Percentiles rank a stretch among this genome's conserved stretches.
These are phyloP conservation scores for Anodontia alba DNA, from an alignment of 2,888 invertebrate species.

Conservation along the genomic window DNA sequence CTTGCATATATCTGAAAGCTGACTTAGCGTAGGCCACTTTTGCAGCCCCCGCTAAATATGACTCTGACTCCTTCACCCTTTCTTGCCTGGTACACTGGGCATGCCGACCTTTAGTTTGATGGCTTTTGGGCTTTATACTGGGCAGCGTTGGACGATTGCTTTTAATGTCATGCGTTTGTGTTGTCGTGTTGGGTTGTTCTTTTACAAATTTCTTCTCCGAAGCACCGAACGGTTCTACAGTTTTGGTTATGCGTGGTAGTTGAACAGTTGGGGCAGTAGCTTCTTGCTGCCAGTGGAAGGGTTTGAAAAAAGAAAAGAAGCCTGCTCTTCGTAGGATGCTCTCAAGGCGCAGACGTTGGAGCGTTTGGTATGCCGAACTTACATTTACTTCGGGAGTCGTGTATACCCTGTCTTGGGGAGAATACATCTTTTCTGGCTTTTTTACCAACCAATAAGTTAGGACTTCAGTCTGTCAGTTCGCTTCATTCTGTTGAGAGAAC, in stretches of 20 bases:
- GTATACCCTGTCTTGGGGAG: conserved; percentile 44
- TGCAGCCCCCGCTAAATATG: background rate
- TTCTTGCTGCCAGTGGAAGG: background rate
- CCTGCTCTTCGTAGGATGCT: conserved; percentile 41
- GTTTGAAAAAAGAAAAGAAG: conserved; percentile 21
- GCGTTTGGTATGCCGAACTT: conserved; percentile 28
- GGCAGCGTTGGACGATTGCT: background rate
- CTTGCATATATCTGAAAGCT: background rate
- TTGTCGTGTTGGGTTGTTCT: conserved; percentile 2
- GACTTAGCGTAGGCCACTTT: background rate
- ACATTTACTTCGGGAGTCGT: conserved; percentile 46
- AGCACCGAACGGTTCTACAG: background rate
- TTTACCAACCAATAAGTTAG: no score
- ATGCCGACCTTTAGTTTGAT: conserved; percentile 16
- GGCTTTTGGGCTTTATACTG: background rate
- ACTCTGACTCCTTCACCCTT: background rate
- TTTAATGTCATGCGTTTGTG: background rate
- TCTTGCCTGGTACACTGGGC: background rate
- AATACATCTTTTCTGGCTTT: conserved; percentile 1
- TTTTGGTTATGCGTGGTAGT: background rate
- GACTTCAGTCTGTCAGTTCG: no score
- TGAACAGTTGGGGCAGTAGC: background rate
- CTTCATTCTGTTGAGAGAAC: no score
- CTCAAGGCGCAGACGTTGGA: conserved; percentile 48
- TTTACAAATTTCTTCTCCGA: background rate